A percentile compares a stretch with the other conserved stretches of the same genome.
Conservation (phyloP, 64 coral and sea anemone species). For the Astreopora myriophthalma region DNA sequence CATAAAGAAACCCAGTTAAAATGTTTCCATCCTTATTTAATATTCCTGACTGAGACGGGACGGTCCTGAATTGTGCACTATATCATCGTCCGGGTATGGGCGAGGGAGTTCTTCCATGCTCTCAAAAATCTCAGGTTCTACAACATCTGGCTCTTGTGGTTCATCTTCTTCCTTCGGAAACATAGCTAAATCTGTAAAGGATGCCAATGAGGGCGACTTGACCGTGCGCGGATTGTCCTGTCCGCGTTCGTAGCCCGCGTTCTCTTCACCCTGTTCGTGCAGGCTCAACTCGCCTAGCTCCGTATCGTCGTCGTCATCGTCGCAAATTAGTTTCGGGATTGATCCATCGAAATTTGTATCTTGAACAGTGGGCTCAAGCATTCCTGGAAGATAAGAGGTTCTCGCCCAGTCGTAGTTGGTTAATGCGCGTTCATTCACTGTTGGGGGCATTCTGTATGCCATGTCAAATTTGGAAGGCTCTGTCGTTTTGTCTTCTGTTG, state of each 20-base stretch:
- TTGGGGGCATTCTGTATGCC: constrained; percentile 42
- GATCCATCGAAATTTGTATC: not conserved
- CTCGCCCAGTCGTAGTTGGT: constrained; percentile 70
- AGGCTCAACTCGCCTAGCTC: not conserved
- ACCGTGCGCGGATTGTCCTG: not conserved
- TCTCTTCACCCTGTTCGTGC: constrained; percentile 4
- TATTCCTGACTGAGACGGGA: not conserved
- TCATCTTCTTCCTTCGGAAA: not conserved
- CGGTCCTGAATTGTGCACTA: not conserved
- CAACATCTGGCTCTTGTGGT: constrained; percentile 16
- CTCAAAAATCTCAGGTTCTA: constrained; percentile 30
- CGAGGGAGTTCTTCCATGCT: constrained; percentile 2
- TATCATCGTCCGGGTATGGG: not conserved
- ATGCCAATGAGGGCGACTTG: not conserved
- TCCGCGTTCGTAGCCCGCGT: constrained; percentile 17
- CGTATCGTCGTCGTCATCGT: constrained; percentile 56
- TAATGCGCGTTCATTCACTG: constrained; percentile 50
- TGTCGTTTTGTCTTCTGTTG: not conserved
- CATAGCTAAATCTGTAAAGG: not conserved
- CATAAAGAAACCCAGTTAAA: not conserved
- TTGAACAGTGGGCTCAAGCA: constrained; percentile 9
- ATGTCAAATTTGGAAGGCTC: constrained; percentile 53
- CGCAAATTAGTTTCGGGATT: constrained; percentile 45
- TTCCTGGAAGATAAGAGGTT: constrained; percentile 59
- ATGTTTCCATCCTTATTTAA: not conserved